Base-by-base conservation (phyloP, 2,797 vertebrate species). In the Dendrocincla fuliginosa region DNA sequence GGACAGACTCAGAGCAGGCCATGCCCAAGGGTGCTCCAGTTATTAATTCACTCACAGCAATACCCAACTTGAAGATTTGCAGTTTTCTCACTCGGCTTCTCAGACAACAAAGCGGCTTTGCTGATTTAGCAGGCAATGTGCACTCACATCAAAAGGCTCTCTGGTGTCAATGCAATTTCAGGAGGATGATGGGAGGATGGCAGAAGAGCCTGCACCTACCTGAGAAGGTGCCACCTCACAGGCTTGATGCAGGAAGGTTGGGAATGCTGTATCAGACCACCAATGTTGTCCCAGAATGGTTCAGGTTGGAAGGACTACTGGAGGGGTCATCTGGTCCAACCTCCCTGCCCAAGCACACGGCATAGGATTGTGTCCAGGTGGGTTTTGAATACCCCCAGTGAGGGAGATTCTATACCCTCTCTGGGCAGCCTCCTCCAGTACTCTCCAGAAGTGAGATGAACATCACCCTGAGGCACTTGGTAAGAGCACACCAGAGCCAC, bases 381-480 rank as follows among this genome's bases (percentile, higher is more conserved):
- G 17, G 39, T 15, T 67, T 32, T 27, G 30, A 81, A 60, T 17
- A 74, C 9, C 17, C 25, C 25, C 46, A 52, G 28, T 1, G 46
- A 88, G 60, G 53, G 16, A 68, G 7, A 68, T 5, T 24, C 49
- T 23, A 76, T 18, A 20, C 3, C 9, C 33, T n/a, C 63, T 28
- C 70, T 35, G 19, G 49, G 27, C 49, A 69, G 32, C 11, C 63
- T 55, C 7, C 37, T 55, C 42, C 35, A 55, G 61, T 11, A 27
- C 32, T 68, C 23, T 56, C 35, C 63, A 63, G 32, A 47, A 76
- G 32, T 14, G 49, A 42, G 35, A 42, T 37, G 49, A 42, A 42
- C 0, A 0, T 42, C 55, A 41, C 68, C 25, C 32, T 4, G 28
- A 52, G 41, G 35, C 33, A 55, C 57, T 3, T 28, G 56, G 50